Conservation (phyloP, 2,888 invertebrate genomes). For the Thysanoteuthis rhombus region DNA sequence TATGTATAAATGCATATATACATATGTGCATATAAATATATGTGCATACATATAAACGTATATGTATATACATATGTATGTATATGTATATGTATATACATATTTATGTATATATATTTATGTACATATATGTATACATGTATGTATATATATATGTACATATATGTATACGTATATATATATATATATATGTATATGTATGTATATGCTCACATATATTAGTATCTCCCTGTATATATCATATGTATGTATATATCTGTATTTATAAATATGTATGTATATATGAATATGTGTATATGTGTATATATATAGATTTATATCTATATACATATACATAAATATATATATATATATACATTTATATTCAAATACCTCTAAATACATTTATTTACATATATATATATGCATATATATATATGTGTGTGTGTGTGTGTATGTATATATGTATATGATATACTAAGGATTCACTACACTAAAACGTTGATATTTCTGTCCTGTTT, state of each 20-base stretch:
- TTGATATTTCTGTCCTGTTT: no score
- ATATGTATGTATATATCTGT: neutral
- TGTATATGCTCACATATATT: neutral
- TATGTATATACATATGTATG: no score
- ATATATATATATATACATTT: neutral
- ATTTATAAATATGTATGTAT: neutral
- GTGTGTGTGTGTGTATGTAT: neutral
- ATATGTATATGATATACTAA: no score
- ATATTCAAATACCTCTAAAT: no score
- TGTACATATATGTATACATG: neutral
- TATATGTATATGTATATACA: neutral
- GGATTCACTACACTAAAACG: no score
- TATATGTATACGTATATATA: neutral
- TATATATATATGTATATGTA: constrained; percentile 20
- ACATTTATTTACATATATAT: no score
- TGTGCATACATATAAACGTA: no score
- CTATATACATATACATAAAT: no score
- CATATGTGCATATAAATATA: no score
- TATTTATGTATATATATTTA: neutral
- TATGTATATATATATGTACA: neutral
- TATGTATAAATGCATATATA: no score
- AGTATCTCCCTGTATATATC: neutral
- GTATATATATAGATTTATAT: neutral
- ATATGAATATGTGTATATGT: neutral
- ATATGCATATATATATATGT: constrained; percentile 13